Evolutionary conservation across 2,797 vertebrate species (phyloP).

Genomic region (Myotis pilosus): DNA sequence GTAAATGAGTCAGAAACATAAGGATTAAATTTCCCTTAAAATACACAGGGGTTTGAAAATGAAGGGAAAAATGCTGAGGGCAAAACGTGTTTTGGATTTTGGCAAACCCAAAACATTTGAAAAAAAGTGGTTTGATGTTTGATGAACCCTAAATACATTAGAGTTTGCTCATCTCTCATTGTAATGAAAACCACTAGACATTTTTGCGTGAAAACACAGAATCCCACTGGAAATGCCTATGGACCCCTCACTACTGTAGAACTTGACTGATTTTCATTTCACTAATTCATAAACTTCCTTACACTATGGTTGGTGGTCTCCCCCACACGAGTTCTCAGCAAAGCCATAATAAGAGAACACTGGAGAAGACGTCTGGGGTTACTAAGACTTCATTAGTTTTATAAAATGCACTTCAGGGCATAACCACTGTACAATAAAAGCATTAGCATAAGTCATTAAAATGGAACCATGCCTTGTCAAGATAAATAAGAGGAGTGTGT

Average conservation of each 20-base stretch:
- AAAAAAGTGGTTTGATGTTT: slow-evolving; percentile 75
- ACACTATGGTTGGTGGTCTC: slow-evolving; percentile 66
- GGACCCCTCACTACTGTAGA: neutral
- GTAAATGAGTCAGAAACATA: slow-evolving; percentile 80
- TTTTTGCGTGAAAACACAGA: slow-evolving; percentile 63
- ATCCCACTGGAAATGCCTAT: slow-evolving; percentile 44
- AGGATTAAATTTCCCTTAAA: slow-evolving; percentile 78
- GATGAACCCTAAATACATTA: slow-evolving; percentile 67
- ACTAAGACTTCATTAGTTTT: slow-evolving; percentile 74
- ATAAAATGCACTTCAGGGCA: slow-evolving; percentile 74
- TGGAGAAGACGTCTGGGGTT: slow-evolving; percentile 69
- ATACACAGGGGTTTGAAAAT: slow-evolving; percentile 77
- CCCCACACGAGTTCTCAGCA: slow-evolving; percentile 45
- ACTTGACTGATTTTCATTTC: slow-evolving; percentile 61
- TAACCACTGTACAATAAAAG: slow-evolving; percentile 70
- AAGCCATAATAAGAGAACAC: slow-evolving; percentile 65
- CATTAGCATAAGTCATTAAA: slow-evolving; percentile 76
- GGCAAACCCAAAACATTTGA: slow-evolving; percentile 74
- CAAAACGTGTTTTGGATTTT: slow-evolving; percentile 78
- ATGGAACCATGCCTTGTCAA: slow-evolving; percentile 68
- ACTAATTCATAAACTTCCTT: slow-evolving; percentile 56
- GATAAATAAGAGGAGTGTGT: slow-evolving; percentile 63
- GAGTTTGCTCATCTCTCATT: slow-evolving; percentile 69
- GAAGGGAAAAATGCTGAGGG: slow-evolving; percentile 77
- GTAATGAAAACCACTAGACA: slow-evolving; percentile 62